Evolutionary conservation across 1,140 invertebrate species (phyloP), one percentile per base, ranked within the genome.

Genomic region (Littorina saxatilis): DNA sequence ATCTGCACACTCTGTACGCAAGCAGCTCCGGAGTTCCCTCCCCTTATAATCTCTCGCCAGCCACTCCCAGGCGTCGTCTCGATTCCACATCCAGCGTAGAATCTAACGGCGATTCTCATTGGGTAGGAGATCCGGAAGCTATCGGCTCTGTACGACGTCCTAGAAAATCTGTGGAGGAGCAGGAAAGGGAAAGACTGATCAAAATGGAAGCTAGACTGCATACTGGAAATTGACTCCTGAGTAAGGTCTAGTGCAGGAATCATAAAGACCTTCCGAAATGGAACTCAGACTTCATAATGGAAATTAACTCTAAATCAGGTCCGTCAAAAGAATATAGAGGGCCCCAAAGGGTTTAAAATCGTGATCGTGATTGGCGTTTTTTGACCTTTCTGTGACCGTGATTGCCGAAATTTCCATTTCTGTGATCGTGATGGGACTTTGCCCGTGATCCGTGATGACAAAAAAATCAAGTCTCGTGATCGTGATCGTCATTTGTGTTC

Each of bases 71-170:
- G 32, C 43, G 68, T 27, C 43, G 37, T 43, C 37, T 61, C 13
- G 79, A 32, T 11, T 83, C 82, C 11, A 55, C 29, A 9, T 76
- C 79, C 3, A 83, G 74, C 66, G 66, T 87, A 20, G 86, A 86
- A 7, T 84, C 85, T 9, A 29, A 76, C 27, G 84, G 84, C 13
- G 47, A 75, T 0, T 32, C 32, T 29, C 72, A 63, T 20, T 87
- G 87, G 86, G 61, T 78, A 58, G 85, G 86, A 32, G 82, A 84
- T 40, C 87, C 86, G 37, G 86, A 84, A 79, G 87, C 87, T 3
- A 88, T 85, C 35, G 81, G 81, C 77, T 88, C 87, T n/a, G 84
- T 88, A 1, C 68, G 87, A 27, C 63, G 87, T 7, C 75, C 83
- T 27, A 43, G 84, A 52, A 88, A 87, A 58, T 84, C 83, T 1